Conservation (phyloP, 2,113 vertebrate genomes). For the Leucopsar rothschildi region DNA sequence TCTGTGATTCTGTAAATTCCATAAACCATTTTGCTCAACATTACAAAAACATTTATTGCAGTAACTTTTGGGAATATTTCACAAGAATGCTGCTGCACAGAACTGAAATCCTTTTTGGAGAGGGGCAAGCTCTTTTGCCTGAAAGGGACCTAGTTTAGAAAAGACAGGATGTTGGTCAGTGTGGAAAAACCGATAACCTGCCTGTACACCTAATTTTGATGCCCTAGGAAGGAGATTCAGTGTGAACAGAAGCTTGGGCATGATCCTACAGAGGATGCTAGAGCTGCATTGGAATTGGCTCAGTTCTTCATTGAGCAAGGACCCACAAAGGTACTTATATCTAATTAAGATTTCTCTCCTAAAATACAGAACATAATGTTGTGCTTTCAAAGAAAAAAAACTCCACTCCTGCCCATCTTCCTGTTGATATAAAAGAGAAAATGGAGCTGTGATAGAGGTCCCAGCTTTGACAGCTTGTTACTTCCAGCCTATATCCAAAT, state of each 20-base stretch:
- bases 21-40: not conserved
- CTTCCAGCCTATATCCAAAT: not conserved
- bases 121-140: not conserved
- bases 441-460: not conserved
- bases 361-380: not conserved
- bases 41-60: slow-evolving; percentile 27
- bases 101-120: slow-evolving; percentile 24
- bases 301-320: slow-evolving; percentile 86
- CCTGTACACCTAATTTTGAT: slow-evolving; percentile 28
- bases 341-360: not conserved
- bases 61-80: slow-evolving; percentile 20
- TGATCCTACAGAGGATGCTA: slow-evolving; percentile 85
- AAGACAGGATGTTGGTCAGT: slow-evolving; percentile 14
- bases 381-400: not conserved
- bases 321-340: slow-evolving; percentile 76
- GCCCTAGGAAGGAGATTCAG: slow-evolving; percentile 83
- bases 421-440: not conserved
- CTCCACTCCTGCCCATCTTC: not conserved
- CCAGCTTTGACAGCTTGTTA: not conserved
- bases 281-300: slow-evolving; percentile 82
- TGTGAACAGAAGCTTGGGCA: slow-evolving; percentile 74
- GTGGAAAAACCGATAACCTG: slow-evolving; percentile 33
- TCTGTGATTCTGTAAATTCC: not conserved
- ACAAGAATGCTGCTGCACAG: slow-evolving; percentile 20
- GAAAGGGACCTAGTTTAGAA: not conserved